Percentiles rank a stretch among this genome's conserved stretches.
Conservation (phyloP, 2,113 vertebrate genomes). For the Boleophthalmus pectinirostris region DNA sequence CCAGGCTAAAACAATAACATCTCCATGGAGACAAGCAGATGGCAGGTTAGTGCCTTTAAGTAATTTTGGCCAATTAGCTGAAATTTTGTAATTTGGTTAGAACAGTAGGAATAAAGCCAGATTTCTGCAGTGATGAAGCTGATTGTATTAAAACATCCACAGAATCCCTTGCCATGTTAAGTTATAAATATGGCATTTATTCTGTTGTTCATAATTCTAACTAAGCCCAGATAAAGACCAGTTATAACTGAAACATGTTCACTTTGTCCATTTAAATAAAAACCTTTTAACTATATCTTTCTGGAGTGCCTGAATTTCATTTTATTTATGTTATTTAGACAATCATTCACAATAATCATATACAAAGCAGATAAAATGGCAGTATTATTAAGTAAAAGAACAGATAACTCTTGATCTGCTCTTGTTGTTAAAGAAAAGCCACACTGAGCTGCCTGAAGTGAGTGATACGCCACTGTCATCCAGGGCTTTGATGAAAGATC, state of each 20-base stretch:
- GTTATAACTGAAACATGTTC: too few species aligned
- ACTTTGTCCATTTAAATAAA: too few species aligned
- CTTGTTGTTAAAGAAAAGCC: slow-evolving; percentile 13
- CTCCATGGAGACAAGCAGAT: too few species aligned
- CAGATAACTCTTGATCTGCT: slow-evolving; percentile 40
- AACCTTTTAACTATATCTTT: too few species aligned
- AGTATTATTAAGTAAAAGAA: slow-evolving; percentile 20
- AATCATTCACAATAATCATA: slow-evolving; percentile 37
- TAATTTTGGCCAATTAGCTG: too few species aligned
- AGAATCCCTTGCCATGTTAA: neutral
- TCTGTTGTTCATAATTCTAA: too few species aligned
- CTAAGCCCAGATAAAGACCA: too few species aligned
- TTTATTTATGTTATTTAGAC: neutral
- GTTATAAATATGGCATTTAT: too few species aligned
- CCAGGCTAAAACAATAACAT: too few species aligned
- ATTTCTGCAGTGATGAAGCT: neutral
- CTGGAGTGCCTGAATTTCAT: too few species aligned
- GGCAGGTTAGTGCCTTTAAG: too few species aligned
- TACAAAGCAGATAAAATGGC: slow-evolving; percentile 28
- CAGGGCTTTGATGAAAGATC: slow-evolving; percentile 55
- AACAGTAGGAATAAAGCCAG: slow-evolving; percentile 27
- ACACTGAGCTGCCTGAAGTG: slow-evolving; percentile 34
- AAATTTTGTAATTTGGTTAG: slow-evolving; percentile 8
- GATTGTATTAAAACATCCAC: neutral
- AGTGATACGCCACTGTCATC: slow-evolving; percentile 50